Evolutionary conservation across 2,888 invertebrate genomes (phyloP).

Genomic region (Clunio marinus): DNA sequence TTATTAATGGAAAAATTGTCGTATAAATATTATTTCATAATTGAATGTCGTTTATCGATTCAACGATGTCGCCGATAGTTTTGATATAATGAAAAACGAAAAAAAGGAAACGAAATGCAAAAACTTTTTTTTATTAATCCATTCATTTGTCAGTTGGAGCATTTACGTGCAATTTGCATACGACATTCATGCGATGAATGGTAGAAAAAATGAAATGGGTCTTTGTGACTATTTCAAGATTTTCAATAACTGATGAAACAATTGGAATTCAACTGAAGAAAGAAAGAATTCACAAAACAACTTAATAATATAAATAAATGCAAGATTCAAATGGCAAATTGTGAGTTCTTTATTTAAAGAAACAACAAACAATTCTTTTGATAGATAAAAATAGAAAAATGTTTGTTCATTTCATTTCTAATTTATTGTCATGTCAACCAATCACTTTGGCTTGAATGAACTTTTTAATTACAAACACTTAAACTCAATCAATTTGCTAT

Average conservation of each 20-base stretch:
- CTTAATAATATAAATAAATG: slow-evolving; percentile 10
- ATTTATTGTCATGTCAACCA: slow-evolving; percentile 11
- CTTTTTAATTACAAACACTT: slow-evolving; percentile 14
- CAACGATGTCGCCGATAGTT: no score
- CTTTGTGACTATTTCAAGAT: background rate
- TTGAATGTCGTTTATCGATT: no score
- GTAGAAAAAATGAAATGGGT: background rate
- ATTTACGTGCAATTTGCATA: slow-evolving; percentile 17
- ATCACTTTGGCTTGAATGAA: slow-evolving; percentile 10
- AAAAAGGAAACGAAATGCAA: background rate
- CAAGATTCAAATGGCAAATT: slow-evolving; percentile 12
- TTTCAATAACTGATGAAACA: background rate
- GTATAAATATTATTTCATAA: no score
- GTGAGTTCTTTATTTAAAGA: slow-evolving; percentile 19
- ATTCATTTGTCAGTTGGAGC: slow-evolving; percentile 23
- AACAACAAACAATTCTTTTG: background rate
- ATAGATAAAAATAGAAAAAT: background rate
- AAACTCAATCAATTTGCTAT: background rate
- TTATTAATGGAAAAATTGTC: no score
- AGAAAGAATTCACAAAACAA: background rate
- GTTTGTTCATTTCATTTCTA: background rate
- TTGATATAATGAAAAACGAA: no score
- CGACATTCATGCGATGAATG: background rate
- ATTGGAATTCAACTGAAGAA: slow-evolving; percentile 7
- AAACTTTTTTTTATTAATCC: slow-evolving; percentile 2